Conservation (phyloP, 2,888 invertebrate species). For the Doris montereyensis region DNA sequence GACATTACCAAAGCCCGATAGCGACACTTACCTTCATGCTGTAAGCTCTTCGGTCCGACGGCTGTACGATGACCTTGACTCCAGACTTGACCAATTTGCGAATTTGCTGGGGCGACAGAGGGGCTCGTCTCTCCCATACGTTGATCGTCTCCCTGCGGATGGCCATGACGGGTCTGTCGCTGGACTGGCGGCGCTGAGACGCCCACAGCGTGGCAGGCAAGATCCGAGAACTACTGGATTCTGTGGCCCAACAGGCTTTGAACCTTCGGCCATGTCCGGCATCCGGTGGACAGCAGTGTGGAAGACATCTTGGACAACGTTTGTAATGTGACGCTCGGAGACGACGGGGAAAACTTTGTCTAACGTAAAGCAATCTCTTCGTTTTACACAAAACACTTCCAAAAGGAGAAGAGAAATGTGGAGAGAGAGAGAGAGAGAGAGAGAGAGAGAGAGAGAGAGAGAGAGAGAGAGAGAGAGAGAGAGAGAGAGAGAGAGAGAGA, state of each 20-base stretch:
- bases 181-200: slow-evolving; percentile 20
- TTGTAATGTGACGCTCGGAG: too few species aligned
- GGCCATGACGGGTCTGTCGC: slow-evolving; percentile 51
- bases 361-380: too few species aligned
- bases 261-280: too few species aligned
- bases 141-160: slow-evolving; percentile 75
- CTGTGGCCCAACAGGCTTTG: too few species aligned
- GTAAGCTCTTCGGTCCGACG: slow-evolving; percentile 96
- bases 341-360: too few species aligned
- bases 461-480: not conserved
- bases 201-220: slow-evolving; percentile 17
- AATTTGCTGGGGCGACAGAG: slow-evolving; percentile 93
- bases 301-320: too few species aligned
- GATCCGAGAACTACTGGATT: not conserved
- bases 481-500: not conserved
- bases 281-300: too few species aligned
- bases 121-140: slow-evolving; percentile 84
- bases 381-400: too few species aligned
- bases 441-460: not conserved
- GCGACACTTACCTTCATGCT: slow-evolving; percentile 95
- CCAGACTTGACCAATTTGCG: slow-evolving; percentile 89
- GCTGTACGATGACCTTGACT: slow-evolving; percentile 93
- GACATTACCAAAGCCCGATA: too few species aligned
- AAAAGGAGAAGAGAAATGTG: not conserved
- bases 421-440: not conserved